Base-by-base conservation (phyloP, 2,888 invertebrate genomes). In the Hypomecis punctinalis region DNA sequence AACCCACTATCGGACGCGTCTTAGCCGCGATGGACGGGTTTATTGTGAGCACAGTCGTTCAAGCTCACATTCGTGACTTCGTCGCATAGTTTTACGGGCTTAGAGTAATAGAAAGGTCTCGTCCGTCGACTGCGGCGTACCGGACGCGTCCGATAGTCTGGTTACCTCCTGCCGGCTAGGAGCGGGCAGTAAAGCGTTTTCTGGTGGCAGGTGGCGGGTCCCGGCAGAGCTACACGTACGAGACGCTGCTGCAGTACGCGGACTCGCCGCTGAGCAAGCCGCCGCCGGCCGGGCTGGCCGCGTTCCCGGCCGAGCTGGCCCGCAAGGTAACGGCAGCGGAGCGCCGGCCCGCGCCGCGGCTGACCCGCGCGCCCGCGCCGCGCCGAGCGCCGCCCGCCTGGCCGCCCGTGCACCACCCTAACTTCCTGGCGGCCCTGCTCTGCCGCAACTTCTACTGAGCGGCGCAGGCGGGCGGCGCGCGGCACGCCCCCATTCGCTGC, bases 211-310 rank as follows among this genome's bases (percentile, higher is more conserved):
- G 83, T 63, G 79, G 82, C 73, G 84, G 81, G 57, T 62, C 85
- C 81, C 90, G 92, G 80, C 91, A 90, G 87, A 84, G 83, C 77
- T 94, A 94, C 87, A 80, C 90, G 79, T 89, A 91, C 86, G 92
- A 93, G 88, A 91, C 93, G 84, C 87, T 94, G 85, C 87, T 94
- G 88, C 91, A 92, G 87, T 93, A 90, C 87, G 91, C 94, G 66
- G 89, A 90, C 83, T 93, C 93, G 75, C 93, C 93, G 85, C 92
- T 93, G 65, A 91, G 91, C 89, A 92, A 93, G 89, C 86, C 90
- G 89, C 90, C 91, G 84, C 93, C 93, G 70, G 85, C 86, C 79
- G 90, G 90, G 61, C 89, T 92, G 76, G 89, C 84, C 73, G 84
- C 82, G 65, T 91, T 93, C 86, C 93, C 93, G 81, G 79, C 89